phyloP scores from a whole-genome alignment of 2,797 vertebrate genomes.

The Melanotaenia nigrans region DNA sequence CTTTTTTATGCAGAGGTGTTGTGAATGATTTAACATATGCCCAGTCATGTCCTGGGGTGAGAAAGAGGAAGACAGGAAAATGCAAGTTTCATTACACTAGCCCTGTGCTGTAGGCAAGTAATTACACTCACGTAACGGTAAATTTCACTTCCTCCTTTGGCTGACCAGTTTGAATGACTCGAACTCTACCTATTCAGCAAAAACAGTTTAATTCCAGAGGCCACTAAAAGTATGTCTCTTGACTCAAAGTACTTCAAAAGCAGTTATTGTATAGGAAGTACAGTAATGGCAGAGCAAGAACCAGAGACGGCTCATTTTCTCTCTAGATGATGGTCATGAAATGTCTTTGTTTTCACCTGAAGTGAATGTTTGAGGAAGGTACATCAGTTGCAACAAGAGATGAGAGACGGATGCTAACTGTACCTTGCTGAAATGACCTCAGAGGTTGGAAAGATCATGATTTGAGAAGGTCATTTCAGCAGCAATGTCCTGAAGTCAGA shows the following conservation, averaged over 20 bases:
- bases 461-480: slow-evolving; percentile 10
- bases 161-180: slow-evolving; percentile 34
- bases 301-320: slow-evolving; percentile 1
- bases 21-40: slow-evolving; percentile 73
- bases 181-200: slow-evolving; percentile 50
- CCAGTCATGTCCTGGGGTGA: slow-evolving; percentile 51
- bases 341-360: slow-evolving; percentile 10
- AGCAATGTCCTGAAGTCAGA: slow-evolving; percentile 17
- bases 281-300: slow-evolving; percentile 1
- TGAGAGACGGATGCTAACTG: slow-evolving; percentile 9
- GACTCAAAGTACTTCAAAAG: slow-evolving; percentile 36
- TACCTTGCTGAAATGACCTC: slow-evolving; percentile 1
- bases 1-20: slow-evolving; percentile 29
- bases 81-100: slow-evolving; percentile 63
- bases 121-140: slow-evolving; percentile 55
- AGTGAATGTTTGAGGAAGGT: slow-evolving; percentile 29
- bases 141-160: slow-evolving; percentile 42
- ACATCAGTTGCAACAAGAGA: slow-evolving; percentile 19
- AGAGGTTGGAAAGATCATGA: slow-evolving; percentile 29
- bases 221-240: slow-evolving; percentile 26
- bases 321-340: slow-evolving; percentile 14
- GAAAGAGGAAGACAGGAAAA: slow-evolving; percentile 41
- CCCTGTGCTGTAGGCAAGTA: slow-evolving; percentile 63
- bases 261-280: slow-evolving; percentile 36
- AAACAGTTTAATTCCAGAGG: slow-evolving; percentile 35